phyloP scores from a whole-genome alignment of 1,140 invertebrate species.

The Atopsyche davidsoni region DNA sequence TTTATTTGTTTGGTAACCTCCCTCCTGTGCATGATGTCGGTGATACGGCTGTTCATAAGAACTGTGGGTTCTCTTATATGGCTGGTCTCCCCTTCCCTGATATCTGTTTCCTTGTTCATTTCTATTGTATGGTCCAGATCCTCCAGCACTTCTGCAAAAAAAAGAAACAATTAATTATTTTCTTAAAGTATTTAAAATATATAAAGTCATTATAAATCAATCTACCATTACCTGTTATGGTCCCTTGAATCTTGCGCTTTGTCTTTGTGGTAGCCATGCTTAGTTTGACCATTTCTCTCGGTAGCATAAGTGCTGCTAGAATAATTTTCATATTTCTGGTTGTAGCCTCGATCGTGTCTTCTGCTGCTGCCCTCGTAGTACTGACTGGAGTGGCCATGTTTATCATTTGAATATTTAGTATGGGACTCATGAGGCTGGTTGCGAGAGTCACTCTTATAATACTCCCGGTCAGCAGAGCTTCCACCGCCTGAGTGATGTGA shows the following conservation, averaged over 20 bases:
- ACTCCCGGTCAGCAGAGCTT: background rate
- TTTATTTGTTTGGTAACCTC: slow-evolving; percentile 1
- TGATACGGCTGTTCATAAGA: background rate
- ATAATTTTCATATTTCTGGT: background rate
- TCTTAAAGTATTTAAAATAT: too few species aligned
- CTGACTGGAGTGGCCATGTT: background rate
- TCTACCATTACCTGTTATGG: too few species aligned
- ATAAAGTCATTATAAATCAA: too few species aligned
- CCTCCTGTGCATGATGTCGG: background rate
- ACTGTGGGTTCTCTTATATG: background rate
- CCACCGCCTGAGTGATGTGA: background rate
- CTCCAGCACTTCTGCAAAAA: too few species aligned
- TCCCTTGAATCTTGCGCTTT: slow-evolving; percentile 9
- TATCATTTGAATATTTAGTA: background rate
- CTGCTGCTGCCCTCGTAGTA: background rate
- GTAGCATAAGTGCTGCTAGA: slow-evolving; percentile 1
- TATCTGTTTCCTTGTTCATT: slow-evolving; percentile 1
- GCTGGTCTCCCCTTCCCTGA: background rate
- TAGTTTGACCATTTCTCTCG: background rate
- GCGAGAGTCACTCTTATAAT: slow-evolving; percentile 2
- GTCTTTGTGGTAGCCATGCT: background rate
- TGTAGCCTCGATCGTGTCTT: background rate
- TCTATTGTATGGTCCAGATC: too few species aligned
- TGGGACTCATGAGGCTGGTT: background rate
- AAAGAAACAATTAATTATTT: too few species aligned